Evolutionary conservation across 2,113 vertebrate genomes (phyloP).

Genomic region (Marcusenius ussheri): DNA sequence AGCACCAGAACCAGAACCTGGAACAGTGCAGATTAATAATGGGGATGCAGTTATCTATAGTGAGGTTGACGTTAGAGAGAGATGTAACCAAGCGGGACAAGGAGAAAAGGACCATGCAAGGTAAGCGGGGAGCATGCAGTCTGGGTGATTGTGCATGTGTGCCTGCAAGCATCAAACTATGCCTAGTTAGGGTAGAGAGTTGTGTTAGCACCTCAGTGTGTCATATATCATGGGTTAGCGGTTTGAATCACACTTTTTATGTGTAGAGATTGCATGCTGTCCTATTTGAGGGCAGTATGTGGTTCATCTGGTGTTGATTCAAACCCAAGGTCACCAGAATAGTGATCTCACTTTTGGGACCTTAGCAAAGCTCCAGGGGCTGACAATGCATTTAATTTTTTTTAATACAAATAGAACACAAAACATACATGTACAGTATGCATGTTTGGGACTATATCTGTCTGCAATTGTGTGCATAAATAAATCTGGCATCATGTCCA

Average conservation of each 20-base stretch:
- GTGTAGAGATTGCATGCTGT: not conserved
- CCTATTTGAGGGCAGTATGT: not conserved
- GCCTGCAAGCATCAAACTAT: too few relatives aligned
- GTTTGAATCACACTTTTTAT: not conserved
- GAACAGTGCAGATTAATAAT: conserved; percentile 10
- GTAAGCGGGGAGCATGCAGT: not conserved
- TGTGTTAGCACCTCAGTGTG: too few relatives aligned
- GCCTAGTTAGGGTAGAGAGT: too few relatives aligned
- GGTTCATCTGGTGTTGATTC: not conserved
- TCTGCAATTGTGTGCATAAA: not conserved
- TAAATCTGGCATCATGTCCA: not conserved
- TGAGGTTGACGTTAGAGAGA: not conserved
- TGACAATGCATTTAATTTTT: not conserved
- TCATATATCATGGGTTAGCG: too few relatives aligned
- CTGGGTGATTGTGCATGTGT: not conserved
- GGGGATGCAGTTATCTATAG: conserved; percentile 7
- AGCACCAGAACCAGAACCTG: conserved; percentile 15
- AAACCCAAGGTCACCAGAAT: not conserved
- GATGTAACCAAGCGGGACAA: not conserved
- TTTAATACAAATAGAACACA: not conserved
- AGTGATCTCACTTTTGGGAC: not conserved
- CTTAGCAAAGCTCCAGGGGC: not conserved
- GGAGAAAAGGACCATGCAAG: not conserved
- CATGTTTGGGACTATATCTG: not conserved
- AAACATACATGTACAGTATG: not conserved